Evolutionary conservation across 1,140 invertebrate species (phyloP), one percentile per base, ranked within the genome.

Genomic region (Drosophila arawakana): DNA sequence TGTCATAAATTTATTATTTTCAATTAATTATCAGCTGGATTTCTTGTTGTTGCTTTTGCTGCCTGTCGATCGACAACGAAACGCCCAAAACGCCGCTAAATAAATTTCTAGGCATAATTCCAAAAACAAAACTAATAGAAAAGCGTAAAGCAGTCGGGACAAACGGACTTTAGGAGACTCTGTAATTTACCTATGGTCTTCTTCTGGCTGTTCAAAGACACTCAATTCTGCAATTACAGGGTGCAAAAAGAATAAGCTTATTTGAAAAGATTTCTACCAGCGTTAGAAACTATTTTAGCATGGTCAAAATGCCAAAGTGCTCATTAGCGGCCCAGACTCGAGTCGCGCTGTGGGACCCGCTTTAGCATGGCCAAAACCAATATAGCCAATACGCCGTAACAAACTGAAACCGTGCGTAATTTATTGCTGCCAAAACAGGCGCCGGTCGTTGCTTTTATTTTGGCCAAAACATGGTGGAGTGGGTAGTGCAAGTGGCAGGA

Each of bases 1-100:
- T 88, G 83, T 88, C 83, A 83, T 88, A 88, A 88, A 88, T 88
- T 88, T 88, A 88, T 88, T 89, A 88, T 89, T 88, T 88, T 83
- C 80, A 88, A 88, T 88, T 88, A 88, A 88, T 88, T 89, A 88
- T 83, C 67, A 47, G 50, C 67, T 49, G 68, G 30, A 13, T 39
- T 34, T 21, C 55, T 37, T 50, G 63, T 52, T 39, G 37, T 10
- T 39, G 37, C 8, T 10, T 11, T 13, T 43, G 41, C 6, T 52
- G 71, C 25, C 72, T 65, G 73, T 72, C 73, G 58, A 76, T 61
- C 57, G 57, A 30, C 65, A 54, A 55, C 55, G 67, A 34, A 57
- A 78, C 58, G 77, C 83, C 83, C 84, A 74, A 89, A 85, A 82
- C 49, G 82, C 80, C 52, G 76, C 82, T 74, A 88, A 86, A 88